phyloP scores from a whole-genome alignment of 2,797 vertebrate species.

The Acipenser oxyrinchus region DNA sequence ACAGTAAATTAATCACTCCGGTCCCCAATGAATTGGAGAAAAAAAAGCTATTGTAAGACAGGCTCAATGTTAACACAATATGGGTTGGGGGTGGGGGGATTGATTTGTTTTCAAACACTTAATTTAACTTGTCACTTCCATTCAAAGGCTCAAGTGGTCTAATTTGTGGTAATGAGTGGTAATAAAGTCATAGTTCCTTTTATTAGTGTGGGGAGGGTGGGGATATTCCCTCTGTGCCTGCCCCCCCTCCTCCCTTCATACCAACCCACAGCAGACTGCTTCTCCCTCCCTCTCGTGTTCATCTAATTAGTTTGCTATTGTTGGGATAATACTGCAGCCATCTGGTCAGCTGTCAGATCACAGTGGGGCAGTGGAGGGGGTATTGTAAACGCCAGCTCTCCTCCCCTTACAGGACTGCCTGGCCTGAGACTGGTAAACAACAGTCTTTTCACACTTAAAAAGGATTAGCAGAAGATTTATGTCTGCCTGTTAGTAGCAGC shows the following conservation, averaged over 20 bases:
- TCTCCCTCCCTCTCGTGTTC: constrained; percentile 52
- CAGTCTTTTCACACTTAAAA: constrained; percentile 66
- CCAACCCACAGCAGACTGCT: constrained; percentile 3
- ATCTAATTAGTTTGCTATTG: constrained; percentile 71
- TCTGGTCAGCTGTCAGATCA: constrained; percentile 56
- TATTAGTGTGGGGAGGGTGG: constrained; percentile 53
- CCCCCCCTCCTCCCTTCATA: constrained; percentile 1
- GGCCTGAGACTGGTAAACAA: constrained; percentile 42
- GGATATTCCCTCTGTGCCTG: constrained; percentile 9
- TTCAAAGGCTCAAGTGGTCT: constrained; percentile 66
- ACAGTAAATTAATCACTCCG: constrained; percentile 1
- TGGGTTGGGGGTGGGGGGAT: constrained; percentile 53
- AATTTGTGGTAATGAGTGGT: constrained; percentile 80
- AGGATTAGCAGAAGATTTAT: constrained; percentile 73
- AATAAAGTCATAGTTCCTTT: constrained; percentile 73
- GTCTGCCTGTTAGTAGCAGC: constrained; percentile 39
- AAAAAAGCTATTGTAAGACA: constrained; percentile 1
- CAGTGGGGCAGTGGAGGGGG: constrained; percentile 23
- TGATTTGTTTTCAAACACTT: constrained; percentile 69
- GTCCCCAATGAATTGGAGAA: neutral
- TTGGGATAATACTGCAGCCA: constrained; percentile 65
- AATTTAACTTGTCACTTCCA: constrained; percentile 75
- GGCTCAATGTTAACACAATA: constrained; percentile 61
- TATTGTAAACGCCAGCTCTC: constrained; percentile 35
- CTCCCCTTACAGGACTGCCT: constrained; percentile 33